phyloP scores from a whole-genome alignment of 2,113 vertebrate species.

The Rhipidura dahli region DNA sequence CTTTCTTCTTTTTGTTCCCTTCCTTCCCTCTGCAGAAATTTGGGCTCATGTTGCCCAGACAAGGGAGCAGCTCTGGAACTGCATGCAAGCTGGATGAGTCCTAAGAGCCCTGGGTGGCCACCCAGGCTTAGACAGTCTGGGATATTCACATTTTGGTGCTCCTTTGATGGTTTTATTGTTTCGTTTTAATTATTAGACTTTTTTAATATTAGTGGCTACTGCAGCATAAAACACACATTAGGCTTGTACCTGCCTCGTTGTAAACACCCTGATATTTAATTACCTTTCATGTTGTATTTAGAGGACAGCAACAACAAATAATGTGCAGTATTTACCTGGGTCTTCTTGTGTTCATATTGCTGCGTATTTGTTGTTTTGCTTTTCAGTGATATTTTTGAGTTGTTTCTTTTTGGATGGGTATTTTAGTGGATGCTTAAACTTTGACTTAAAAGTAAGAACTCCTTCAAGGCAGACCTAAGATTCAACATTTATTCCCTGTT shows the following conservation, averaged over 20 bases:
- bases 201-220: slow-evolving; percentile 14
- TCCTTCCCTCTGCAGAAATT: neutral
- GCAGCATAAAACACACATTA: neutral
- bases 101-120: slow-evolving; percentile 3
- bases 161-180: slow-evolving; percentile 46
- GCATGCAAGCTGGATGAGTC: neutral
- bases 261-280: slow-evolving; percentile 25
- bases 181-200: slow-evolving; percentile 43
- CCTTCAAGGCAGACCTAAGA: slow-evolving; percentile 34
- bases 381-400: neutral
- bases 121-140: neutral
- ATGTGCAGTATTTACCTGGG: neutral
- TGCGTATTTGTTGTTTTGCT: neutral
- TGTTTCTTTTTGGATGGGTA: slow-evolving; percentile 37
- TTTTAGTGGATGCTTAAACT: slow-evolving; percentile 47
- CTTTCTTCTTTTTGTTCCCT: rapidly evolving
- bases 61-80: neutral
- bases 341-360: neutral
- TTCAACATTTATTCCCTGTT: slow-evolving; percentile 34
- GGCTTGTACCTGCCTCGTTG: neutral
- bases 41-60: neutral
- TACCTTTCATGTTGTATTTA: slow-evolving; percentile 26
- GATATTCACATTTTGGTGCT: neutral
- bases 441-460: slow-evolving; percentile 42
- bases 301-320: slow-evolving; percentile 34